phyloP scores from a whole-genome alignment of 2,797 vertebrate genomes.

The Manis pentadactyla region DNA sequence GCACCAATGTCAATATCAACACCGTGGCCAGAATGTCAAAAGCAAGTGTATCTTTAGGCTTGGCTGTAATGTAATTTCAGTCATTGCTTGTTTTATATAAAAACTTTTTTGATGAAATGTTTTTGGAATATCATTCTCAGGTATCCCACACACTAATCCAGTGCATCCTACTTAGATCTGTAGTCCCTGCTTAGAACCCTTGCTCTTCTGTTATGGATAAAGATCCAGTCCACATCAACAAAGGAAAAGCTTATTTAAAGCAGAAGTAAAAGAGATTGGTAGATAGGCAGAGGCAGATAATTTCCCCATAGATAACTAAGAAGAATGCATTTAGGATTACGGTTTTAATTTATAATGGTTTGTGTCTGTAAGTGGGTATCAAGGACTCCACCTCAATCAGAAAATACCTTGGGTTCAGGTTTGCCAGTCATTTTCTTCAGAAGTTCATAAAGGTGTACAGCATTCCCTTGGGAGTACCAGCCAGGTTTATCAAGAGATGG shows the following conservation, averaged over 20 bases:
- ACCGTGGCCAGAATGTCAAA: background rate
- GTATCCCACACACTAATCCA: background rate
- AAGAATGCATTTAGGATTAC: background rate
- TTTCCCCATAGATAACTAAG: background rate
- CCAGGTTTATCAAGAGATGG: slow-evolving; percentile 93
- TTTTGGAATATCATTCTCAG: background rate
- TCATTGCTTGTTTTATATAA: background rate
- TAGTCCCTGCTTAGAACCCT: background rate
- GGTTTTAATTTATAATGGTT: background rate
- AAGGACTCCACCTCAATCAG: background rate
- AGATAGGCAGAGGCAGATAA: background rate
- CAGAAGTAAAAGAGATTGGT: background rate
- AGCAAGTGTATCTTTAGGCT: background rate
- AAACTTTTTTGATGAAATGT: background rate
- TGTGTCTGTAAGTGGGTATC: background rate
- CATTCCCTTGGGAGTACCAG: slow-evolving; percentile 98
- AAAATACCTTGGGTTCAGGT: slow-evolving; percentile 93
- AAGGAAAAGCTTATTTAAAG: background rate
- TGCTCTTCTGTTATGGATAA: background rate
- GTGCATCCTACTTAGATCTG: background rate
- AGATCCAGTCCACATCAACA: background rate
- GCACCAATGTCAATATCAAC: background rate
- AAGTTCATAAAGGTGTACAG: slow-evolving; percentile 93
- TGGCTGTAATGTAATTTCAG: background rate
- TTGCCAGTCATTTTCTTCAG: slow-evolving; percentile 95